Percentiles rank a stretch among this genome's conserved stretches.
Evolutionary conservation across 2,888 invertebrate genomes (phyloP).

Genomic region (Stenichneumon culpator): DNA sequence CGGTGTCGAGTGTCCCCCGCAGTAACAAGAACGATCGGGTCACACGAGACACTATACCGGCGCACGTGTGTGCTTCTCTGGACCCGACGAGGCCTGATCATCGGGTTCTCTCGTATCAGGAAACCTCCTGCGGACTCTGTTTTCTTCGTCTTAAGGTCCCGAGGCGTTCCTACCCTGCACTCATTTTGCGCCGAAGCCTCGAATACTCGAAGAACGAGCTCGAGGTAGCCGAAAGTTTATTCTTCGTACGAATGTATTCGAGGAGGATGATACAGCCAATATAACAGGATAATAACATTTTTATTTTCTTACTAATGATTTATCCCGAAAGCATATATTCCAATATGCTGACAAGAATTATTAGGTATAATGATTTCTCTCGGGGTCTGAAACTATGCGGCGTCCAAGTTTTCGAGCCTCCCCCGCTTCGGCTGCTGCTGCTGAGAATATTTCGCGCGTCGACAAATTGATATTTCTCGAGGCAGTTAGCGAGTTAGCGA

Average conservation of each 20-base stretch:
- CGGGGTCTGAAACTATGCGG: conserved; percentile 41
- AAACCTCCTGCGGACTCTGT: conserved; percentile 23
- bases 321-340: conserved; percentile 22
- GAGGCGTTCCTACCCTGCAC: neutral
- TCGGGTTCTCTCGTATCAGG: neutral
- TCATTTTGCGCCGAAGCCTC: neutral
- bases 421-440: conserved; percentile 13
- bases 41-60: conserved; percentile 81
- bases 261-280: neutral
- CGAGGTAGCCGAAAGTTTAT: neutral
- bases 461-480: conserved; percentile 67
- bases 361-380: conserved; percentile 57
- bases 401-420: conserved; percentile 5
- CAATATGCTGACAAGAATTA: conserved; percentile 47
- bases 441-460: conserved; percentile 50
- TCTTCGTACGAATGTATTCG: neutral
- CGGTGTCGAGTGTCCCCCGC: conserved; percentile 81
- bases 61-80: conserved; percentile 72
- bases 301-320: conserved; percentile 13
- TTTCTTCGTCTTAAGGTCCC: neutral
- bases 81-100: conserved; percentile 38
- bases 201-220: neutral
- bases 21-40: conserved; percentile 73
- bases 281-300: neutral
- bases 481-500: conserved; percentile 64